Conservation (phyloP, 2,797 vertebrate genomes). For the Esox masquinongy region DNA sequence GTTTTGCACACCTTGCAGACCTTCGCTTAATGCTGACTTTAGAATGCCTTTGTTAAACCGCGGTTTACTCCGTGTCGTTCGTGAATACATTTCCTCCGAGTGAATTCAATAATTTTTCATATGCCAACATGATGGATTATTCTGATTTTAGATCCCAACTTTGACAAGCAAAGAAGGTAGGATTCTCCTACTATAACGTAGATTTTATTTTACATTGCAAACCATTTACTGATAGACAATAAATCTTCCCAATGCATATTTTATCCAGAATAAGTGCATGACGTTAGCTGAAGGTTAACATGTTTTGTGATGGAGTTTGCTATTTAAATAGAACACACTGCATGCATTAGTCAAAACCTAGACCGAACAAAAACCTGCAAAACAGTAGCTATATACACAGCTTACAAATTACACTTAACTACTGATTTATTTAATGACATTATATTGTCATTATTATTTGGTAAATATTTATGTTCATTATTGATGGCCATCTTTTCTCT, state of each 20-base stretch:
- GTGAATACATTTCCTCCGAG: constrained; percentile 70
- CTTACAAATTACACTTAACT: neutral
- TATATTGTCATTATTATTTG: too few relatives aligned
- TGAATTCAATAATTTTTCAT: constrained; percentile 76
- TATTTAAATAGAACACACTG: constrained; percentile 45
- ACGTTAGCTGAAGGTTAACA: constrained; percentile 79
- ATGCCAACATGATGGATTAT: constrained; percentile 80
- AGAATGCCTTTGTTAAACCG: constrained; percentile 72
- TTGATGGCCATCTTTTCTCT: too few relatives aligned
- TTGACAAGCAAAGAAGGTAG: constrained; percentile 71
- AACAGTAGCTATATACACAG: neutral
- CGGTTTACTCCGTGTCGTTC: constrained; percentile 56
- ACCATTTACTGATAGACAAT: constrained; percentile 75
- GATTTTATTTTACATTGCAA: constrained; percentile 74
- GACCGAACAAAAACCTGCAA: neutral
- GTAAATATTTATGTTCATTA: too few relatives aligned
- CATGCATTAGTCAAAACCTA: neutral
- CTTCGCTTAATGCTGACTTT: constrained; percentile 68
- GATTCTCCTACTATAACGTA: constrained; percentile 51
- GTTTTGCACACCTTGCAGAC: constrained; percentile 59
- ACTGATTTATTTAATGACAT: too few relatives aligned
- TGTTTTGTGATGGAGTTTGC: constrained; percentile 62
- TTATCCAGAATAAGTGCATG: constrained; percentile 66
- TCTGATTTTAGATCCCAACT: constrained; percentile 77
- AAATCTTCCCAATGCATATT: constrained; percentile 81